phyloP scores from a whole-genome alignment of 1,140 invertebrate genomes.

The Xylocopa sonorina region DNA sequence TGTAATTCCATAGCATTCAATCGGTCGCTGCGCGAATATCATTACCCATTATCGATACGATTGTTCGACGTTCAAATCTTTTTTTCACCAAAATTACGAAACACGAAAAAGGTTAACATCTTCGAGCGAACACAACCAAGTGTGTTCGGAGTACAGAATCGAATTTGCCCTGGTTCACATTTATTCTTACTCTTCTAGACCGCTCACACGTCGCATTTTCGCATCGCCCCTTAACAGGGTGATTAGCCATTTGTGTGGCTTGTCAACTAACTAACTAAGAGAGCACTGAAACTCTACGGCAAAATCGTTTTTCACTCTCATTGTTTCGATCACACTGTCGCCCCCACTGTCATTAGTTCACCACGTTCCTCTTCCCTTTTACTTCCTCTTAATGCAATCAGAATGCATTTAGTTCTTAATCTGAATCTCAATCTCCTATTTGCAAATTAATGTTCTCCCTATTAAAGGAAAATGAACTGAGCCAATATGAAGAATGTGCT shows the following conservation, averaged over 20 bases:
- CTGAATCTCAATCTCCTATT: too few relatives aligned
- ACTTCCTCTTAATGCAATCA: too few relatives aligned
- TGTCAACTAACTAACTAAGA: slow-evolving; percentile 62
- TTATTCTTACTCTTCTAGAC: slow-evolving; percentile 71
- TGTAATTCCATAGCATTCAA: slow-evolving; percentile 27
- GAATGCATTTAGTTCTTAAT: too few relatives aligned
- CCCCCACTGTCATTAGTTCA: not conserved
- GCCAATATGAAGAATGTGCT: not conserved
- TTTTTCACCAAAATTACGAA: slow-evolving; percentile 6
- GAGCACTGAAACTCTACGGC: slow-evolving; percentile 36
- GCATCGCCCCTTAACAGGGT: slow-evolving; percentile 34
- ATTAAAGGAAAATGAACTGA: too few relatives aligned
- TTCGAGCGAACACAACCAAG: slow-evolving; percentile 59
- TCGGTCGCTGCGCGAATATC: slow-evolving; percentile 10
- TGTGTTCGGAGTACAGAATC: too few relatives aligned
- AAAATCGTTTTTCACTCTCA: slow-evolving; percentile 43
- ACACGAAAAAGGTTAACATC: slow-evolving; percentile 28
- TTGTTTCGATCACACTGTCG: slow-evolving; percentile 47
- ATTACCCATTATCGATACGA: slow-evolving; percentile 35
- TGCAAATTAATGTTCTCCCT: slow-evolving; percentile 51
- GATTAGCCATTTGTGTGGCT: slow-evolving; percentile 72
- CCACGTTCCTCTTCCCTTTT: not conserved
- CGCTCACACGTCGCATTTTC: slow-evolving; percentile 68
- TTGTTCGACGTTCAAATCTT: slow-evolving; percentile 22
- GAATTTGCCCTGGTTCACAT: slow-evolving; percentile 69